Evolutionary conservation across 2,113 vertebrate genomes (phyloP), one percentile per base, ranked within the genome.

Genomic region (Beaufortia kweichowensis): DNA sequence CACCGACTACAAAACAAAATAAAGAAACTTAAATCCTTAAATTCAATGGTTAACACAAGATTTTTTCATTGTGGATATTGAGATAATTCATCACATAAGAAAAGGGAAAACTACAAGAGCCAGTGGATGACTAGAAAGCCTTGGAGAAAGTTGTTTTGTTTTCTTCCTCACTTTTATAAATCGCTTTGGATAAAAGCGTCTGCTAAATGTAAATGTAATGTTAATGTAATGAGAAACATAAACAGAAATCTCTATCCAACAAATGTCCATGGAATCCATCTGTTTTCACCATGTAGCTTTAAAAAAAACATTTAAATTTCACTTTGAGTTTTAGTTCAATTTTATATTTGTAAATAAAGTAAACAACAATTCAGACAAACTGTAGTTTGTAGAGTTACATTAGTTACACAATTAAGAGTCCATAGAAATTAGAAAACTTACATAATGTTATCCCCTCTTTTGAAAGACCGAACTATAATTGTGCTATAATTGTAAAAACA

Each of bases 71-170:
- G 21, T 21, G 5, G 9, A 43, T 68, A 21, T 31, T 14, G 24
- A 21, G 29, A 55, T 70, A 10, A 57, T 17, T 57, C 23, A 41
- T 71, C 14, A 57, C 31, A 56, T 9, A 26, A 17, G 59, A 71
- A 26, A 0, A 68, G 29, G 1, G n/a, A 12, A 33, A 33, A 17
- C 29, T 56, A 70, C 10, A 56, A 26, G 55, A 70, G 29, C 11
- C 43, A 29, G 33, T 41, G 68, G 21, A 71, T 41, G 68, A 71
- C 57, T 53, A 71, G 23, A 69, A 48, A 29, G 35, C 64, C 26
- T n/a, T n/a, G n/a, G n/a, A n/a, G n/a, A n/a, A n/a, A n/a, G n/a
- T n/a, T n/a, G n/a, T n/a, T n/a, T n/a, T n/a, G n/a, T n/a, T n/a
- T n/a, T n/a, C n/a, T n/a, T n/a, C n/a, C n/a, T n/a, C n/a, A n/a